A percentile compares a stretch with the other conserved stretches of the same genome.
Evolutionary conservation across 2,113 vertebrate genomes (phyloP).

Genomic region (Forbesichthys papilliferus): DNA sequence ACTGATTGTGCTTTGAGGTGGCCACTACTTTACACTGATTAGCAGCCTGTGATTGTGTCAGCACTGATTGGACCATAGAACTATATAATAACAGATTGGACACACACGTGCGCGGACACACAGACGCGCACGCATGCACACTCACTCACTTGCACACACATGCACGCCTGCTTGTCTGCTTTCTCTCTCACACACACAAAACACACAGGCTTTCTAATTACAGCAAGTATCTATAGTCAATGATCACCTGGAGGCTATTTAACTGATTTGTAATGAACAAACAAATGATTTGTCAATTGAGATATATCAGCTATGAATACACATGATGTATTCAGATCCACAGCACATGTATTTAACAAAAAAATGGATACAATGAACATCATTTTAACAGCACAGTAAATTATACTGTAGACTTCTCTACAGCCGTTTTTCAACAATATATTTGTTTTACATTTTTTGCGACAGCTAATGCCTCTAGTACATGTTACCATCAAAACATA

Average conservation of each 20-base stretch:
- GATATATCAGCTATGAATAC: conserved; percentile 11
- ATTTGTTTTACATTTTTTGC: too few relatives aligned
- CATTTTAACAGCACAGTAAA: too few relatives aligned
- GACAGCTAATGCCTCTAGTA: too few relatives aligned
- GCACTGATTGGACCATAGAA: conserved; percentile 41
- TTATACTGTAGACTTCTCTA: too few relatives aligned
- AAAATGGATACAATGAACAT: too few relatives aligned
- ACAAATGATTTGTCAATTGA: conserved; percentile 37
- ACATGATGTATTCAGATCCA: background rate
- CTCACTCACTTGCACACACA: too few relatives aligned
- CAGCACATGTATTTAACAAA: background rate
- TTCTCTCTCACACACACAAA: too few relatives aligned
- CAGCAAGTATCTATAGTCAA: conserved; percentile 33
- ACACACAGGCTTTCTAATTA: conserved; percentile 51
- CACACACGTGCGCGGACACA: background rate
- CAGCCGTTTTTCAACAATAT: too few relatives aligned
- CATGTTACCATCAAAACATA: too few relatives aligned
- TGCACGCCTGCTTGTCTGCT: background rate
- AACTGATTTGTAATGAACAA: conserved; percentile 34
- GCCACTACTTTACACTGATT: conserved; percentile 70
- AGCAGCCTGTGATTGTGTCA: conserved; percentile 55
- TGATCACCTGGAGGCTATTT: conserved; percentile 47
- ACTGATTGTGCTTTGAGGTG: conserved; percentile 60
- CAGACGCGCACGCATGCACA: too few relatives aligned
- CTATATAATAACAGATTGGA: background rate